Conservation (phyloP, 2,113 vertebrate genomes). For the Raphicerus campestris region DNA sequence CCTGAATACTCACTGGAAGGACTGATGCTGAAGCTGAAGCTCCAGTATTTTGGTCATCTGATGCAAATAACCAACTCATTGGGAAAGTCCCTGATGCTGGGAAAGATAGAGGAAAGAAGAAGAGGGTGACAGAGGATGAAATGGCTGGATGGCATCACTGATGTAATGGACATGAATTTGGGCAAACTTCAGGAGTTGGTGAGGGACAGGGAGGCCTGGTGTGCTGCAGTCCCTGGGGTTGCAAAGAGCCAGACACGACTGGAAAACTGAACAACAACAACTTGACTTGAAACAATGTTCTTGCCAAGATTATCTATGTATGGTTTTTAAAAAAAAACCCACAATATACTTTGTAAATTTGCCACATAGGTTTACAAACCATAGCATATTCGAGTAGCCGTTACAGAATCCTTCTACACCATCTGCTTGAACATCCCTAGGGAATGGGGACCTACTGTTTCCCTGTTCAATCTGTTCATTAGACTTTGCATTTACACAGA, state of each 20-base stretch:
- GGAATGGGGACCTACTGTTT: not conserved
- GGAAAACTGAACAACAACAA: not conserved
- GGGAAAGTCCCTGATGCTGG: not conserved
- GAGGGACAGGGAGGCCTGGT: not conserved
- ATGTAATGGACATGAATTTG: not conserved
- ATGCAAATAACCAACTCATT: not conserved
- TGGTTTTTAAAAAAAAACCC: not conserved
- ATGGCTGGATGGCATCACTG: not conserved
- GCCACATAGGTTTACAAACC: not conserved
- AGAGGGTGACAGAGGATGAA: not conserved
- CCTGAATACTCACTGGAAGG: not conserved
- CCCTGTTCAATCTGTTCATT: not conserved
- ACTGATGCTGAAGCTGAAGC: not conserved
- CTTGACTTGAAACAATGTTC: not conserved
- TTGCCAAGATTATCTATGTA: not conserved
- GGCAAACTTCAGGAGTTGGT: not conserved
- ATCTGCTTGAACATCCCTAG: not conserved
- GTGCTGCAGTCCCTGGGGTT: not conserved
- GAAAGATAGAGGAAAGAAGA: not conserved
- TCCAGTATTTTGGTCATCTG: not conserved
- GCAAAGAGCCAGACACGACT: accelerated
- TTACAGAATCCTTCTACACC: not conserved
- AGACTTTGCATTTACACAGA: not conserved
- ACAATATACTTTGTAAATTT: not conserved
- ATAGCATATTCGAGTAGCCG: not conserved